Conservation (phyloP, 1,140 invertebrate genomes). For the Aphelinus certus region DNA sequence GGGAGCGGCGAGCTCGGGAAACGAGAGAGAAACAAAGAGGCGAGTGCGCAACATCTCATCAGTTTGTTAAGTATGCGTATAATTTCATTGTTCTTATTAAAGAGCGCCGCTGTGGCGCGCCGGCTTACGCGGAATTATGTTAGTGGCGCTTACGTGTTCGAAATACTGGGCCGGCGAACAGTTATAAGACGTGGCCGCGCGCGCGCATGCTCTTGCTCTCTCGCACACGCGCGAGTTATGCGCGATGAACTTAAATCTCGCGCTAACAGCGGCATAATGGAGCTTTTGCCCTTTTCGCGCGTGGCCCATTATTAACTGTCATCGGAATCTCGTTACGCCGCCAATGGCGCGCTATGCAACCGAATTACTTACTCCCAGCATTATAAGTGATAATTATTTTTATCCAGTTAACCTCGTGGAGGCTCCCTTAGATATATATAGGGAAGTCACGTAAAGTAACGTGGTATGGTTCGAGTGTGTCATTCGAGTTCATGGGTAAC, state of each 20-base stretch:
- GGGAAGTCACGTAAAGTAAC: too few species aligned
- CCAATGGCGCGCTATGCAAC: too few species aligned
- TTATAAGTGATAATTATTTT: too few species aligned
- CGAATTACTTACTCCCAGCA: too few species aligned
- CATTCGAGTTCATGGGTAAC: too few species aligned
- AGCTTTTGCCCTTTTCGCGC: not conserved
- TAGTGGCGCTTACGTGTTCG: constrained; percentile 25
- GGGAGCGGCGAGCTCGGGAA: too few species aligned
- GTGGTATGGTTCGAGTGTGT: too few species aligned
- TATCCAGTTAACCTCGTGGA: too few species aligned
- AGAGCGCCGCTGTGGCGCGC: not conserved
- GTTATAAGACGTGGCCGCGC: not conserved
- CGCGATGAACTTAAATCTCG: not conserved
- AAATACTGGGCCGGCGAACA: constrained; percentile 12
- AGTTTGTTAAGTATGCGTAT: constrained; percentile 43
- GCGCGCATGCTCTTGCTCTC: not conserved
- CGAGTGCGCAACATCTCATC: too few species aligned
- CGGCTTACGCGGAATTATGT: constrained; percentile 43
- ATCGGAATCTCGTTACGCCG: constrained; percentile 1
- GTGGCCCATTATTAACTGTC: not conserved
- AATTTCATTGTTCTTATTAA: constrained; percentile 42
- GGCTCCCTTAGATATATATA: too few species aligned
- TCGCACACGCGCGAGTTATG: not conserved
- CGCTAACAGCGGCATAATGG: not conserved
- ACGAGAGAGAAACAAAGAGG: too few species aligned